A percentile compares a stretch with the other conserved stretches of the same genome.
Evolutionary conservation across 2,113 vertebrate genomes (phyloP).

Genomic region (Empidonax traillii): DNA sequence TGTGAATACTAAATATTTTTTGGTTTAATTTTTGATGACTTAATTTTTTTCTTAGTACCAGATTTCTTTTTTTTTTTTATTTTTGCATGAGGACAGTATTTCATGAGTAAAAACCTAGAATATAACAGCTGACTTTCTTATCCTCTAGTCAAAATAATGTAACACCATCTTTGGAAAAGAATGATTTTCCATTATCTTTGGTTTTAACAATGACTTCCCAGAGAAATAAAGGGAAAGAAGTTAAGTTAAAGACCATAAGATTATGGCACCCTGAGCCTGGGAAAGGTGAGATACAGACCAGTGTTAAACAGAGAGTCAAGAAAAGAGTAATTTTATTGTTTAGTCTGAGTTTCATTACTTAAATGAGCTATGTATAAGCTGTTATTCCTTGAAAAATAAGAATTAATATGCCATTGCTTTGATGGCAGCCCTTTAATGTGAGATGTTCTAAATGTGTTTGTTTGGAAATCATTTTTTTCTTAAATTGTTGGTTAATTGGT

Average conservation of each 20-base stretch:
- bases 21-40: neutral
- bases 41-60: neutral
- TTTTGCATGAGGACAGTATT: neutral
- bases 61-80: neutral
- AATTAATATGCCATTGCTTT: neutral
- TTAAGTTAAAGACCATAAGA: neutral
- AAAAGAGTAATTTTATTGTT: neutral
- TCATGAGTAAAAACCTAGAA: neutral
- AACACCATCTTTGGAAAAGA: neutral
- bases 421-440: neutral
- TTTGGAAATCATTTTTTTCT: neutral
- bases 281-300: neutral
- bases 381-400: neutral
- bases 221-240: neutral
- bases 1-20: neutral
- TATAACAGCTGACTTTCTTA: neutral
- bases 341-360: neutral
- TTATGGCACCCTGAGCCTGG: neutral
- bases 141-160: neutral
- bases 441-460: neutral
- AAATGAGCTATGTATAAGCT: neutral
- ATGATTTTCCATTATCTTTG: neutral
- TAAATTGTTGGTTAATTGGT: neutral
- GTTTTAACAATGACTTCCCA: neutral
- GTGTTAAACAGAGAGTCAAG: neutral